These are phyloP conservation scores for Cynopterus brachyotis DNA, from an alignment of 2,113 vertebrate species.

Conservation along the genomic window DNA sequence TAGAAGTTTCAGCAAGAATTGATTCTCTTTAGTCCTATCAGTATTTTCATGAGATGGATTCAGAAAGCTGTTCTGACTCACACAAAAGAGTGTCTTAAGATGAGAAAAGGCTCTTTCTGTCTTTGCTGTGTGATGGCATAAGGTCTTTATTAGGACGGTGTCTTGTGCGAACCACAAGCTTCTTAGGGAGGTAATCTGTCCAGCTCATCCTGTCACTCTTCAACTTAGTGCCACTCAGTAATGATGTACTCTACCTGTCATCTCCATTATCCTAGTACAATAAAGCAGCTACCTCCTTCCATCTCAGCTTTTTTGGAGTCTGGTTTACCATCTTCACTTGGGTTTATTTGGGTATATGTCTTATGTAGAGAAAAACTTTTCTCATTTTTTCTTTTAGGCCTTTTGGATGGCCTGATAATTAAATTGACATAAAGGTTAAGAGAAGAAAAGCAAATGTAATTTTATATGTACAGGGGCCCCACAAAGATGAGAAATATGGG, in stretches of 20 bases:
- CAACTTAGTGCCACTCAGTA: conserved; percentile 60
- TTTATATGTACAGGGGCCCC: not conserved
- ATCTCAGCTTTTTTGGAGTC: not conserved
- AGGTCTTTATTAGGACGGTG: conserved; percentile 52
- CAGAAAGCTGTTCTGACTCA: not conserved
- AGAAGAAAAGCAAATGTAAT: not conserved
- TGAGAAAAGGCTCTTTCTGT: not conserved
- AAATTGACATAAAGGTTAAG: not conserved
- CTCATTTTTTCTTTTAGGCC: not conserved
- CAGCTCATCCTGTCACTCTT: conserved; percentile 73
- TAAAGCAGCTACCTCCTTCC: not conserved
- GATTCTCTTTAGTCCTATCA: not conserved
- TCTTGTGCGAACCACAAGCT: not conserved
- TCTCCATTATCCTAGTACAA: conserved; percentile 32
- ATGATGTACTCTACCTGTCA: conserved; percentile 28
- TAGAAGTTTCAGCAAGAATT: not conserved
- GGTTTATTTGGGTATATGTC: not conserved
- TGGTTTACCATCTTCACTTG: not conserved
- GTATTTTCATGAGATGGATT: not conserved
- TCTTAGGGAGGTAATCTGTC: conserved; percentile 61
- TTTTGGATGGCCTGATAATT: not conserved
- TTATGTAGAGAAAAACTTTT: not conserved
- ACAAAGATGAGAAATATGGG: not conserved
- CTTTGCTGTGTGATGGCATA: conserved; percentile 23
- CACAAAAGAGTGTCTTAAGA: not conserved